These are phyloP conservation scores for Monarcha castaneiventris DNA, from an alignment of 2,113 vertebrate species.

Conservation along the genomic window DNA sequence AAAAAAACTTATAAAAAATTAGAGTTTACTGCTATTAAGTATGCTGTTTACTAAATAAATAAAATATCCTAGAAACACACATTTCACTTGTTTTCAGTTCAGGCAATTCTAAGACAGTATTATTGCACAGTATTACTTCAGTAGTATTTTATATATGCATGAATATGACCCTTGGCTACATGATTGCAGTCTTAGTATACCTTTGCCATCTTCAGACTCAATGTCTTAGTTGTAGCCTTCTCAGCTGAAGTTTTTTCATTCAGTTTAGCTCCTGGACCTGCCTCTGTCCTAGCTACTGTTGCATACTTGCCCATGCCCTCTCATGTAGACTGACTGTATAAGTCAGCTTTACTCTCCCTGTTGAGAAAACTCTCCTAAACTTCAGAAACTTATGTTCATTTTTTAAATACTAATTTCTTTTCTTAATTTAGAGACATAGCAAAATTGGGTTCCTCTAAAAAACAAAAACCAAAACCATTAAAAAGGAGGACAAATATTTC, in stretches of 20 bases:
- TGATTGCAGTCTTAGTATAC: neutral
- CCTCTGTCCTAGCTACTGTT: neutral
- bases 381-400: neutral
- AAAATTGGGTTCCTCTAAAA: neutral
- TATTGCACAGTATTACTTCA: neutral
- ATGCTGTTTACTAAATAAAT: neutral
- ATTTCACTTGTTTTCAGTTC: neutral
- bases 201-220: neutral
- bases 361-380: neutral
- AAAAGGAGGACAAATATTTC: neutral
- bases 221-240: neutral
- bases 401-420: neutral
- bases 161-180: neutral
- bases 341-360: neutral
- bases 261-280: neutral
- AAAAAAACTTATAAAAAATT: neutral
- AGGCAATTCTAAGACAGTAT: neutral
- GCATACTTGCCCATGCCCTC: neutral
- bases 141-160: neutral
- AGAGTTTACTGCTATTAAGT: neutral
- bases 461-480: neutral
- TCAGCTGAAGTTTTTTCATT: neutral
- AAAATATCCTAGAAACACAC: neutral
- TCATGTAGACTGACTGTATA: neutral
- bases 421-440: neutral